These are phyloP conservation scores for Phortica magna DNA, from an alignment of 2,888 invertebrate genomes.

Conservation along the genomic window DNA sequence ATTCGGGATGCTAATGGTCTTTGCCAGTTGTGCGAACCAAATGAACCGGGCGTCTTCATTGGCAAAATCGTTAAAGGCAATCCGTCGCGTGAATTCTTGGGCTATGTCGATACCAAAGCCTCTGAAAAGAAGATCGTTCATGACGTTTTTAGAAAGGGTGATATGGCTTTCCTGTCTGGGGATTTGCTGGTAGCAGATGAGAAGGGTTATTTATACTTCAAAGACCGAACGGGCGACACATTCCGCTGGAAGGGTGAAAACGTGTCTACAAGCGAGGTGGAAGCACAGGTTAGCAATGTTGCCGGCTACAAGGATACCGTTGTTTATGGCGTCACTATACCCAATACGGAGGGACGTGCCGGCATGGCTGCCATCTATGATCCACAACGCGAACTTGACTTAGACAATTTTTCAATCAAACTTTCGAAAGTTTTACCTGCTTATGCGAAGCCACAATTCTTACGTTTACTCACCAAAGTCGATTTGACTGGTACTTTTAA, in stretches of 20 bases:
- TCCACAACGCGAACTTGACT: slow-evolving; percentile 82
- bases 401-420: slow-evolving; percentile 81
- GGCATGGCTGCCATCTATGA: slow-evolving; percentile 97
- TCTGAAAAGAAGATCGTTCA: slow-evolving; percentile 93
- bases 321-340: slow-evolving; percentile 95
- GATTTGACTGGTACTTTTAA: slow-evolving; percentile 98
- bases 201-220: slow-evolving; percentile 95
- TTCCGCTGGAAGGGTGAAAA: slow-evolving; percentile 99
- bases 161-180: slow-evolving; percentile 94
- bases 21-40: slow-evolving; percentile 84
- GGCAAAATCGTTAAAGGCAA: slow-evolving; percentile 94
- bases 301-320: slow-evolving; percentile 91
- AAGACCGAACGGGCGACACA: slow-evolving; percentile 97
- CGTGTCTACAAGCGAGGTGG: slow-evolving; percentile 97
- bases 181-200: slow-evolving; percentile 95
- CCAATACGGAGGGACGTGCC: slow-evolving; percentile 90
- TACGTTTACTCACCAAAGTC: slow-evolving; percentile 88
- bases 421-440: slow-evolving; percentile 86
- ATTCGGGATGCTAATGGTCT: slow-evolving; percentile 90
- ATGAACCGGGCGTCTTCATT: slow-evolving; percentile 96
- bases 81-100: slow-evolving; percentile 93
- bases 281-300: slow-evolving; percentile 91
- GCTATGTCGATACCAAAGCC: slow-evolving; percentile 94
- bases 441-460: slow-evolving; percentile 93
- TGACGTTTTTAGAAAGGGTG: slow-evolving; percentile 92